These are phyloP conservation scores for Antechinus flavipes DNA, from an alignment of 2,113 vertebrate genomes.

Conservation along the genomic window DNA sequence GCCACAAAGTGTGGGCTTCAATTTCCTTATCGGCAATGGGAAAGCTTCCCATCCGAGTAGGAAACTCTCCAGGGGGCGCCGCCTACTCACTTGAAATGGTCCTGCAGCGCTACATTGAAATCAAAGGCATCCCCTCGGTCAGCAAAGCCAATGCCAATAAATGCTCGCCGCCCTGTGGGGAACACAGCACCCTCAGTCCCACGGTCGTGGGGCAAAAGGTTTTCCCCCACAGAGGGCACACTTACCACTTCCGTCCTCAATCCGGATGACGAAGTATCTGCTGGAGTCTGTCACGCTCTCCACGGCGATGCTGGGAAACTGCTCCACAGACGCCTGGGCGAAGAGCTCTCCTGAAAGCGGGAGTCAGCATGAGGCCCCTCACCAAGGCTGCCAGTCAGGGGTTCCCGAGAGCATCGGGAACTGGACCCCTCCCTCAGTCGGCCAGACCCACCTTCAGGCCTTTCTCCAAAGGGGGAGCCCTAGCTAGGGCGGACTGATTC, in stretches of 20 bases:
- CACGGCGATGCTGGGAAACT: slow-evolving; percentile 92
- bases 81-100: slow-evolving; percentile 97
- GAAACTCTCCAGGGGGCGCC: not conserved
- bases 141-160: slow-evolving; percentile 95
- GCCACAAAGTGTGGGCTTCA: fast-evolving
- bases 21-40: not conserved
- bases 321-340: slow-evolving; percentile 94
- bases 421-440: not conserved
- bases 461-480: not conserved
- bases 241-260: slow-evolving; percentile 93
- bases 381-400: not conserved
- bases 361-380: fast-evolving
- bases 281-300: slow-evolving; percentile 96
- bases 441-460: not conserved
- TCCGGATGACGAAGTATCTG: slow-evolving; percentile 94
- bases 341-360: slow-evolving; percentile 93
- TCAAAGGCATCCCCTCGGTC: slow-evolving; percentile 98
- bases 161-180: slow-evolving; percentile 92
- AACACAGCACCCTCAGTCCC: not conserved
- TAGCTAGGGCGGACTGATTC: not conserved
- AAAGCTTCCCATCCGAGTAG: not conserved
- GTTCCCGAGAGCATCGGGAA: fast-evolving
- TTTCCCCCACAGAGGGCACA: not conserved
- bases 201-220: not conserved
- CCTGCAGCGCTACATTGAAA: slow-evolving; percentile 97